Conservation (phyloP, 2,888 invertebrate genomes). For the Thyatira batis region DNA sequence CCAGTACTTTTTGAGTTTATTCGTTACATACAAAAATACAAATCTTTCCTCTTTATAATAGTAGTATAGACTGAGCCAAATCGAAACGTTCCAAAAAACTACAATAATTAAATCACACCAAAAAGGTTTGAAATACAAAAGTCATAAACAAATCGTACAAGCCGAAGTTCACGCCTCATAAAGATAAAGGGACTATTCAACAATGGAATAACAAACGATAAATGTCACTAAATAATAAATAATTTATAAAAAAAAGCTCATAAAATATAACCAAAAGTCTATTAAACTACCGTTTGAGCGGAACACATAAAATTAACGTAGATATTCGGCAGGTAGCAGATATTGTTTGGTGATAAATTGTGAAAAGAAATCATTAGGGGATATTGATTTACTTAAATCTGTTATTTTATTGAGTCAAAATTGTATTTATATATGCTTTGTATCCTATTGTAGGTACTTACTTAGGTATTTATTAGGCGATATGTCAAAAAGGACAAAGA, state of each 20-base stretch:
- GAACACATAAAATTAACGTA: conserved; percentile 8
- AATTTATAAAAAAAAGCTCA: conserved; percentile 14
- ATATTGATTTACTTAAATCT: not conserved
- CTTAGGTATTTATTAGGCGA: too few species aligned
- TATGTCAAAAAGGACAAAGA: too few species aligned
- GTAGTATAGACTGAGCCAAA: not conserved
- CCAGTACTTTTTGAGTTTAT: too few species aligned
- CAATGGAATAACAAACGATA: conserved; percentile 51
- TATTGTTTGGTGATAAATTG: not conserved
- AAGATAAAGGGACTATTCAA: conserved; percentile 29
- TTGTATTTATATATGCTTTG: too few species aligned
- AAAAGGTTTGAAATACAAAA: conserved; percentile 21
- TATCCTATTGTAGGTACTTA: too few species aligned
- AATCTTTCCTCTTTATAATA: too few species aligned
- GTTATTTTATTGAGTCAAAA: too few species aligned
- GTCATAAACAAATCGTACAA: conserved; percentile 24
- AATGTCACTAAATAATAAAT: conserved; percentile 54
- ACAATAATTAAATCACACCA: conserved; percentile 18
- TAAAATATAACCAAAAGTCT: conserved; percentile 32
- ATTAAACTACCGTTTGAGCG: conserved; percentile 35
- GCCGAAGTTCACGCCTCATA: conserved; percentile 52
- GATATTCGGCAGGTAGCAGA: conserved; percentile 15
- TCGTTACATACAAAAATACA: too few species aligned
- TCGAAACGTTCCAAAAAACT: conserved; percentile 9
- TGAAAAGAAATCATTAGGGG: not conserved